Percentiles rank a stretch among this genome's conserved stretches.
These are phyloP conservation scores for cat (Felis catus) DNA, from an alignment of 2,113 vertebrate genomes.

Conservation along the genomic window DNA sequence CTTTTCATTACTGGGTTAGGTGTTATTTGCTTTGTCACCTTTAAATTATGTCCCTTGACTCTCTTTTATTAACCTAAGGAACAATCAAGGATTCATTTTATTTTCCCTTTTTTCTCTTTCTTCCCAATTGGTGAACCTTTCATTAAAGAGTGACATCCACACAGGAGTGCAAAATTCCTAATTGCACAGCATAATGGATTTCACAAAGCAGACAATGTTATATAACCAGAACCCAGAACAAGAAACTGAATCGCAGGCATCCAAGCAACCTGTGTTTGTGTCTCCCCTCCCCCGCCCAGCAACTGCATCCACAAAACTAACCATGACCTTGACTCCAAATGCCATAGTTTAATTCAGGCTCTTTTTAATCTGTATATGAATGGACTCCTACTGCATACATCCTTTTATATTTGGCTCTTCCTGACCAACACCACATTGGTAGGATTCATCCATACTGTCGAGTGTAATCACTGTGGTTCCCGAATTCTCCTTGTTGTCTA, in stretches of 20 bases:
- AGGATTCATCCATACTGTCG: accelerated
- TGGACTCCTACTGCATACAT: not conserved
- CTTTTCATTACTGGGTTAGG: not conserved
- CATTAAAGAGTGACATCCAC: not conserved
- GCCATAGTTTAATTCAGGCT: not conserved
- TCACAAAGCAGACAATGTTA: not conserved
- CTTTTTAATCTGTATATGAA: not conserved
- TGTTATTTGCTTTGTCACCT: not conserved
- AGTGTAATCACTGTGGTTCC: not conserved
- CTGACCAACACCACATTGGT: not conserved
- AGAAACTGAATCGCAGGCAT: not conserved
- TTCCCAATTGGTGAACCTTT: not conserved
- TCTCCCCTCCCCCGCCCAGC: too few species aligned
- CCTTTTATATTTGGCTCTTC: not conserved
- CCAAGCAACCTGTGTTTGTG: not conserved
- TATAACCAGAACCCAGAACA: not conserved
- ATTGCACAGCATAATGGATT: not conserved
- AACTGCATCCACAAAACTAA: not conserved
- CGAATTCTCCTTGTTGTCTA: too few species aligned
- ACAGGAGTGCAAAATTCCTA: not conserved
- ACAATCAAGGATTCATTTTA: not conserved
- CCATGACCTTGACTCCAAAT: not conserved
- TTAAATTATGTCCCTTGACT: not conserved
- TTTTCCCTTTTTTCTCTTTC: not conserved
- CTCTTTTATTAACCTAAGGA: not conserved